A percentile compares a stretch with the other conserved stretches of the same genome.
These are phyloP conservation scores for Cepaea nemoralis DNA, from an alignment of 1,140 invertebrate species.

Conservation along the genomic window DNA sequence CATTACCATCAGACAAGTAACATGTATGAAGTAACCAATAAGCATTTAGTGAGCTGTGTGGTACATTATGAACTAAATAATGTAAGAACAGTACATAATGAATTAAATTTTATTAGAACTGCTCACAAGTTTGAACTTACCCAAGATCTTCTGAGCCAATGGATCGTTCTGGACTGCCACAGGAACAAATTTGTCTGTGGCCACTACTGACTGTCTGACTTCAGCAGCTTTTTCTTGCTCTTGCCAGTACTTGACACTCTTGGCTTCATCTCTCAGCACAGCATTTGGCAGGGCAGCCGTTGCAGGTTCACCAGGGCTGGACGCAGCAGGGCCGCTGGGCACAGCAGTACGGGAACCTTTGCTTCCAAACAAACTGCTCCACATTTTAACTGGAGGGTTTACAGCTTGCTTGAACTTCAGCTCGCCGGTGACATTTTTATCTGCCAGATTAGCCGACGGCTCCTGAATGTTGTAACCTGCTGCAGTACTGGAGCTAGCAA, in stretches of 20 bases:
- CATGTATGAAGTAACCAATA: too few species aligned
- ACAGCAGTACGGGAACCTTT: not conserved
- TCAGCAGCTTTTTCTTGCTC: slow-evolving; percentile 25
- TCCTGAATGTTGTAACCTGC: not conserved
- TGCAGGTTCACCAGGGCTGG: too few species aligned
- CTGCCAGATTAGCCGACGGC: too few species aligned
- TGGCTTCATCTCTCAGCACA: not conserved
- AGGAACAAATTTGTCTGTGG: slow-evolving; percentile 13
- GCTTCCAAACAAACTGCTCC: slow-evolving; percentile 37
- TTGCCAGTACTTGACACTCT: slow-evolving; percentile 23
- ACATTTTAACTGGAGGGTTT: slow-evolving; percentile 4
- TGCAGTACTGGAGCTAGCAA: not conserved
- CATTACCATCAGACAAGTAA: too few species aligned
- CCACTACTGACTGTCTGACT: slow-evolving; percentile 4
- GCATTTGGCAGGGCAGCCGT: not conserved
- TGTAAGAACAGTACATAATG: too few species aligned
- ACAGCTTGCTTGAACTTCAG: not conserved
- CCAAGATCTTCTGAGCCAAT: slow-evolving; percentile 3
- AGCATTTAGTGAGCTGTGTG: too few species aligned
- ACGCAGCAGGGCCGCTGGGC: too few species aligned
- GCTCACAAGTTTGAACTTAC: slow-evolving; percentile 11
- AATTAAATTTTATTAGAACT: too few species aligned
- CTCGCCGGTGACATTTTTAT: not conserved
- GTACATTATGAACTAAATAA: too few species aligned
- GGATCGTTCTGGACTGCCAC: slow-evolving; percentile 30